phyloP scores from a whole-genome alignment of 2,888 invertebrate genomes.

The Nomada hirtipes region DNA sequence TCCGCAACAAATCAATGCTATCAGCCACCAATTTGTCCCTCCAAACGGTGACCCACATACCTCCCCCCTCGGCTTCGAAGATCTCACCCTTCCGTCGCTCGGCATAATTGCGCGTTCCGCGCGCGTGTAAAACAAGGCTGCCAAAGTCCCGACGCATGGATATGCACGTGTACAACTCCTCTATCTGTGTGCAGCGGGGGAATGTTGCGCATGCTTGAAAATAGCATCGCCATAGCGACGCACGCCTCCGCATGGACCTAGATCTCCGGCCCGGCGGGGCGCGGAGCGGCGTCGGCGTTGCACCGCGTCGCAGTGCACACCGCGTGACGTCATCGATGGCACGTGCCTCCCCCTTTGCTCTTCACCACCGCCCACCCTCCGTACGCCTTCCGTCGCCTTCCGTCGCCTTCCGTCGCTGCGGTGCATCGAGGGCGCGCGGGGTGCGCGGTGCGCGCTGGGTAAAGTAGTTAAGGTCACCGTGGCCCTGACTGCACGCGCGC shows the following conservation, averaged over 20 bases:
- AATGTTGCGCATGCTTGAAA: constrained; percentile 31
- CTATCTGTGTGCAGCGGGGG: no score
- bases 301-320: constrained; percentile 87
- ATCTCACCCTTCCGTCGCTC: no score
- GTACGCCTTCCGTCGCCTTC: no score
- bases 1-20: background rate
- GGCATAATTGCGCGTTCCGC: no score
- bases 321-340: constrained; percentile 83
- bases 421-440: constrained; percentile 52
- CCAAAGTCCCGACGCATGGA: no score
- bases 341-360: constrained; percentile 80
- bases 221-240: constrained; percentile 6
- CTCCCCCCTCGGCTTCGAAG: no score
- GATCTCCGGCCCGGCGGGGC: constrained; percentile 75
- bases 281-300: constrained; percentile 75
- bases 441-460: constrained; percentile 66
- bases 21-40: no score
- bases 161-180: no score
- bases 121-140: no score
- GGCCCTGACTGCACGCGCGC: constrained; percentile 86
- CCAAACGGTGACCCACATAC: no score
- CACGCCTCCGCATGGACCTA: constrained; percentile 68
- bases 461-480: constrained; percentile 87
- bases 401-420: constrained; percentile 14
- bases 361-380: constrained; percentile 36